phyloP scores from a whole-genome alignment of 2,888 invertebrate genomes.

The Idaea straminata region DNA sequence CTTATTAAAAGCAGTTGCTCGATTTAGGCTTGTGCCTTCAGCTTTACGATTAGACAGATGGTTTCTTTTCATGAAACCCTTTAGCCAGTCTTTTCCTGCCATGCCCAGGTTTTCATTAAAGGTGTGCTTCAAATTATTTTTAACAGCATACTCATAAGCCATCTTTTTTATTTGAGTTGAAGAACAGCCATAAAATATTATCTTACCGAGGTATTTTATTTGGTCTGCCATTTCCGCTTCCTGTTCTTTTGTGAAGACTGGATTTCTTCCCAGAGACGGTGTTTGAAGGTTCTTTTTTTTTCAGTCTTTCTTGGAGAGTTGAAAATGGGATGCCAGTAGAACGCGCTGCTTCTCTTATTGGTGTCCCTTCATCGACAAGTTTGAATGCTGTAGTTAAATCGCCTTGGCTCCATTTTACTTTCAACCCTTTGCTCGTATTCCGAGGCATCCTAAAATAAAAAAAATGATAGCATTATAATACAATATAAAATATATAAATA shows the following conservation, averaged over 20 bases:
- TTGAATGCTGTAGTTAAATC: conserved; percentile 10
- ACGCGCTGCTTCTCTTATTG: conserved; percentile 11
- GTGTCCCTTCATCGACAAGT: conserved; percentile 8
- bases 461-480: too few relatives aligned
- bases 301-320: conserved; percentile 14
- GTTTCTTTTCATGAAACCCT: too few relatives aligned
- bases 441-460: conserved; percentile 4
- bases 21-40: too few relatives aligned
- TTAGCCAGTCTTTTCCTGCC: too few relatives aligned
- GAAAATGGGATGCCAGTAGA: neutral
- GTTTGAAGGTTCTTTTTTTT: conserved; percentile 12
- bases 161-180: too few relatives aligned
- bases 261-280: conserved; percentile 10
- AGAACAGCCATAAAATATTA: too few relatives aligned
- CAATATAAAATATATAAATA: too few relatives aligned
- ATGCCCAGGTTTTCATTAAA: too few relatives aligned
- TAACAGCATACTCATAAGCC: too few relatives aligned
- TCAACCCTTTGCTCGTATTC: conserved; percentile 5
- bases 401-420: conserved; percentile 9
- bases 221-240: conserved; percentile 15
- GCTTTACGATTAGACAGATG: too few relatives aligned
- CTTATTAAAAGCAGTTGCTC: too few relatives aligned
- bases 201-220: conserved; percentile 13
- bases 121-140: too few relatives aligned
- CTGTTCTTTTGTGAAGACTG: conserved; percentile 14